Base-by-base conservation (phyloP, 2,888 invertebrate species). In the Latrodectus elegans region DNA sequence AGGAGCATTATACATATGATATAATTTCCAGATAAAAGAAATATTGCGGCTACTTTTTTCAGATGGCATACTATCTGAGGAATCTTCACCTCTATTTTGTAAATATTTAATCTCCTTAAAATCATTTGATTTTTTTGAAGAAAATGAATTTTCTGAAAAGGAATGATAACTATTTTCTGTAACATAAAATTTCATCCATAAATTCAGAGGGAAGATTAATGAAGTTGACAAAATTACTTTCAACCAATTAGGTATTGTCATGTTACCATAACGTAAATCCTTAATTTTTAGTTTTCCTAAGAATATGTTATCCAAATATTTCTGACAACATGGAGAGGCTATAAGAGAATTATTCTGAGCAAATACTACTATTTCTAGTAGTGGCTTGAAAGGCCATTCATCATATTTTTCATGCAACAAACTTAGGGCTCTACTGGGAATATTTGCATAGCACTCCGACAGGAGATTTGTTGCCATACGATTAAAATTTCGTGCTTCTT, bases 241-340 rank as follows among this genome's bases (percentile, higher is more conserved):
- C 51, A 92, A 86, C 91, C 91, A 91, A 65, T 91, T 90, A 0
- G 92, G 92, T 11, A 92, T 88, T 22, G 91, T 90, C 15, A 91
- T 89, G 14, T 91, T 83, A 8, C 91, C 91, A 91, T 91, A 91
- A 82, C 91, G 91, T 17, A 92, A 89, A 70, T 92, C 92, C 64
- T 91, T 90, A 6, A 92, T 90, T 60, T 91, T 91, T 55, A 92
- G 91, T 22, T 91, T 90, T 8, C 92, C 92, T 88, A 91, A 92
- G 83, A 93, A 92, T 73, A 92, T 91, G 67, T 92, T 92, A 15
- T 92, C 92, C 17, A 93, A 91, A 92, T 93, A 93, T 89, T 92
- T 91, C 90, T 93, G 93, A 90, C 93, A 93, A 88, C 92, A 92
- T 10, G 93, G 92, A 90, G 93, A 93, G 14, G 93, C 92, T 64